Evolutionary conservation across 2,888 invertebrate genomes (phyloP), one percentile per base, ranked within the genome.

Genomic region (Thecophora atra): DNA sequence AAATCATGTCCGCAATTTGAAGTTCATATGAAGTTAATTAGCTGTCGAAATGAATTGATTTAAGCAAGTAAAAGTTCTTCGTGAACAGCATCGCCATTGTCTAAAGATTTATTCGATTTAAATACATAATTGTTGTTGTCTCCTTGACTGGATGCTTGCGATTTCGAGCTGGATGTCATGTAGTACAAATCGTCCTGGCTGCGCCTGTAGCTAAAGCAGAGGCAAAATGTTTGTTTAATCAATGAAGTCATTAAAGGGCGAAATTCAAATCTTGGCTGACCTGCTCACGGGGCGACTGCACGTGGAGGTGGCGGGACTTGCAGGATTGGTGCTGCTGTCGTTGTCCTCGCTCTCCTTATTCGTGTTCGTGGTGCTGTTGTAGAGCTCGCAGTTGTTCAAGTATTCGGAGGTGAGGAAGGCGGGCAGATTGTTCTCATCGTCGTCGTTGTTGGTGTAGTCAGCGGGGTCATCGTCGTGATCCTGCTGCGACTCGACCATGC

Each of bases 401-500:
- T 91, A 91, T 82, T 93, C 93, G 17, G 92, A 92, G 79, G 91
- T 91, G 77, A 93, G 89, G 87, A 93, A 93, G 1, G 93, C 92
- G 73, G 93, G 92, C 78, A 93, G 86, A 80, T 91, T 92, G 76
- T 90, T 90, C 78, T 92, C 92, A 52, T 86, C 85, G 17, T 85
- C 86, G 44, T 83, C 85, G 51, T 82, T 90, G 62, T 89, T 89
- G 66, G 83, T 84, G 58, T 87, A 88, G 74, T 87, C 88, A 73
- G 87, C 88, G 70, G 83, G 82, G 15, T 83, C 83, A 73, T 89
- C 88, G 79, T 89, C 89, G 68, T 86, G 88, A 73, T 84, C 86
- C 72, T 89, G 88, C 75, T 90, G 90, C 73, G 89, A 89, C 86
- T 97, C 96, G 52, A 99, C 96, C 93, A 98, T 98, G 81, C 97